Percentiles rank a stretch among this genome's conserved stretches.
Evolutionary conservation across 30 jellyfish, hydroid and myxozoan species (phyloP).

Genomic region (Mastigias papua): DNA sequence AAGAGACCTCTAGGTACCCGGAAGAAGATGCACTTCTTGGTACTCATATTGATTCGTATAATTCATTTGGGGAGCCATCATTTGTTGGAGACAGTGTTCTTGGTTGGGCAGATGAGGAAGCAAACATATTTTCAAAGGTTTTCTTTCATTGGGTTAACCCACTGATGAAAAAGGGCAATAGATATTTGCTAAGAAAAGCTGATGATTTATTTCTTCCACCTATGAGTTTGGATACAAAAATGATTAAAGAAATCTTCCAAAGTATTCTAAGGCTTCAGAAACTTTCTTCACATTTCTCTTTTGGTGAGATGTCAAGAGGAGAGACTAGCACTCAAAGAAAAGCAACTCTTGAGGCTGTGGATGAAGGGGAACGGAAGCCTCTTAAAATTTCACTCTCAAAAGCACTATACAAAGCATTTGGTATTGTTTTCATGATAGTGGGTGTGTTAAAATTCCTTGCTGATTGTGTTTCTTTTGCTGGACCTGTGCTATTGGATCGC

Average conservation of each 20-base stretch:
- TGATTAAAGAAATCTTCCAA: conserved; percentile 74
- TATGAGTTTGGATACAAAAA: conserved; percentile 60
- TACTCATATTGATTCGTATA: conserved; percentile 69
- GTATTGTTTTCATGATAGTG: conserved; percentile 73
- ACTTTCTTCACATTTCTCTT: conserved; percentile 24
- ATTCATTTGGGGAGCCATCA: conserved; percentile 35
- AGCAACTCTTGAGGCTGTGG: conserved; percentile 42
- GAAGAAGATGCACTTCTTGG: conserved; percentile 70
- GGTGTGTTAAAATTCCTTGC: conserved; percentile 90
- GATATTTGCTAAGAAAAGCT: conserved; percentile 53
- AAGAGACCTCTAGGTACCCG: not conserved
- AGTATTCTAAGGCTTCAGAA: conserved; percentile 70
- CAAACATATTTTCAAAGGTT: conserved; percentile 68
- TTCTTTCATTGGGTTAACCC: conserved; percentile 89
- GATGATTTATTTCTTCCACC: conserved; percentile 86
- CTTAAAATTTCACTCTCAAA: conserved; percentile 56
- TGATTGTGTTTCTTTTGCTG: conserved; percentile 89
- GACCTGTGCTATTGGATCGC: conserved; percentile 83
- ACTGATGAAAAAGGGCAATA: conserved; percentile 81
- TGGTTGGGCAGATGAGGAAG: conserved; percentile 87
- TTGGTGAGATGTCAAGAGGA: conserved; percentile 2
- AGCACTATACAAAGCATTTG: conserved; percentile 81
- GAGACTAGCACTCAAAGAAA: conserved; percentile 17
- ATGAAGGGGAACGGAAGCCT: conserved; percentile 36
- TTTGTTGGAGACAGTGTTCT: conserved; percentile 44